Evolutionary conservation across 2,888 invertebrate genomes (phyloP), one percentile per base, ranked within the genome.

Genomic region (Tenthredo amoena): DNA sequence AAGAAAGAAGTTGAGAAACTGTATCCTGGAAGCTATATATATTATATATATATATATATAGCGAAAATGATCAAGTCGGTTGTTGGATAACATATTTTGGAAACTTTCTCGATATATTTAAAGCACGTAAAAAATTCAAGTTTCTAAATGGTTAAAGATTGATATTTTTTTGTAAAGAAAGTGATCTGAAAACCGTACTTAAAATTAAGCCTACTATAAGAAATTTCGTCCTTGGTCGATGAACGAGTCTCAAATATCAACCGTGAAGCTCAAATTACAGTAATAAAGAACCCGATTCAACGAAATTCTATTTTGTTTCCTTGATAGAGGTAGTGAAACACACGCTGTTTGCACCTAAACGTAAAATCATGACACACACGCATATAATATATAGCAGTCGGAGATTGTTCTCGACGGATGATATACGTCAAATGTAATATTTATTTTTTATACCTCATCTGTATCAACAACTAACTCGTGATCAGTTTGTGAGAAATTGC

Each of bases 21-120:
- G 15, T 47, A 47, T 55, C 55, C 55, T n/a, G n/a, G 26, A 62
- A 26, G 9, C 7, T 62, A 26, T 26, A 62, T 26, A 10, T 58
- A 26, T 26, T n/a, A n/a, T n/a, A n/a, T n/a, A 26, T n/a, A 37
- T n/a, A 21, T 18, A 4, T 15, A 12, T 15, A 26, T 12, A 68
- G 34, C 34, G 68, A 68, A 68, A 68, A 68, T 68, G 4, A 34
- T 34, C 18, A 5, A 15, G 1, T 4, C 68, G 4, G 18, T 68
- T 18, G 21, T 18, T 68, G 68, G 34, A 68, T 68, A 68, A 68
- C 34, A 34, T 68, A 6, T 12, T 68, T 34, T 34, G 15, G 1
- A 5, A 26, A 68, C 68, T 68, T 68, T 68, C 68, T 68, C 68
- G 68, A 68, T 68, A 18, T 34, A 68, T 18, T 34, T 68, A 68